Evolutionary conservation across 2,797 vertebrate species (phyloP), one percentile per base, ranked within the genome.

Genomic region (Merluccius polli): DNA sequence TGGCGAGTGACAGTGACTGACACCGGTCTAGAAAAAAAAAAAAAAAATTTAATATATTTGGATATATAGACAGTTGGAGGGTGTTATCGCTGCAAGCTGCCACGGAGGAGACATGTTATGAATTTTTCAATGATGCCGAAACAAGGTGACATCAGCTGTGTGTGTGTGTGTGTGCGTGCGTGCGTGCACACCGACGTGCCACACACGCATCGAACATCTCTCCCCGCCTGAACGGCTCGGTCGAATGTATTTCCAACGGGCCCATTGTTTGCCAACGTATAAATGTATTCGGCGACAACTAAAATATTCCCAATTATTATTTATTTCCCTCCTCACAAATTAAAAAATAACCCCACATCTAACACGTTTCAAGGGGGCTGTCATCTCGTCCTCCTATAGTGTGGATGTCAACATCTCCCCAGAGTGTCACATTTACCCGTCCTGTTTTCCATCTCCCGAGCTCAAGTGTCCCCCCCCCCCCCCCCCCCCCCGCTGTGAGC

Each of bases 61-160:
- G 92, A 94, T 93, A 95, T 95, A 95, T 93, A 94, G 94, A 92
- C 94, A 92, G 93, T 94, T 94, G 93, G 91, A 93, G 93, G 93
- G 93, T 92, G 93, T 95, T 94, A 94, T 95, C 93, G 94, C 92
- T 94, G 92, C 93, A 94, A 94, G 94, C 95, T 96, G 95, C 93
- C 95, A 94, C 93, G 87, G 88, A 91, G 92, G 91, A 89, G 89
- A 87, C 91, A 94, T 92, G 92, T 93, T 94, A 95, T 95, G 94
- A 93, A 95, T 92, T 93, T 91, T 24, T 59, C 52, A 59, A 59
- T 74, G 83, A 85, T 87, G 77, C 67, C 63, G 72, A n/a, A 21
- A n/a, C 52, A 59, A 59, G 21, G 52, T 59, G 52, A 59, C n/a
- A 59, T n/a, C n/a, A n/a, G n/a, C n/a, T n/a, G 33, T 8, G 35